Percentiles rank a stretch among this genome's conserved stretches.
These are phyloP conservation scores for Hippocampus abdominalis DNA, from an alignment of 2,113 vertebrate genomes.

Conservation along the genomic window DNA sequence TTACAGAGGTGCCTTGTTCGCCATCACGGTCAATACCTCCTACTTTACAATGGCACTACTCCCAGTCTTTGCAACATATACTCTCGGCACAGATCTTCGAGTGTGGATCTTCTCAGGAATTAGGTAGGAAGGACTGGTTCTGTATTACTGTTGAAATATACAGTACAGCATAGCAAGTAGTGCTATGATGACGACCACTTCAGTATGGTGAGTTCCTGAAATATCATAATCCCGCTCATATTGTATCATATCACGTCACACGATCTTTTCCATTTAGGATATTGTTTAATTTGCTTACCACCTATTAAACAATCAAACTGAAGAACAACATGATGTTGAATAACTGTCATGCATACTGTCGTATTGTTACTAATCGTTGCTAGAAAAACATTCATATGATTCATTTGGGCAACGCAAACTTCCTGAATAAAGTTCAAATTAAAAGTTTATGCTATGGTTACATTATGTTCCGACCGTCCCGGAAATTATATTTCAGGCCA, in stretches of 20 bases:
- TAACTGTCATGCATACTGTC: too few relatives aligned
- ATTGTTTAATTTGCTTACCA: background rate
- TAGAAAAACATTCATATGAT: background rate
- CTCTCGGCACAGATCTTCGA: constrained; percentile 29
- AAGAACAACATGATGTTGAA: background rate
- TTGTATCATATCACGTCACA: background rate
- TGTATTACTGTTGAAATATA: constrained; percentile 13
- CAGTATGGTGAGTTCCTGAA: background rate
- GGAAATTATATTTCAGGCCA: too few relatives aligned
- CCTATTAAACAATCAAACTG: background rate
- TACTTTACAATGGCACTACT: constrained; percentile 64
- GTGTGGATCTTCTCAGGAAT: constrained; percentile 33
- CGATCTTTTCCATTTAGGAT: background rate
- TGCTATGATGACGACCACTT: too few relatives aligned
- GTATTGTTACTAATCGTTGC: too few relatives aligned
- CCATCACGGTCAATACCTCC: constrained; percentile 71
- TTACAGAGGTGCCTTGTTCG: constrained; percentile 69
- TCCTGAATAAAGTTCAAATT: background rate
- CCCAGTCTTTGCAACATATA: constrained; percentile 43
- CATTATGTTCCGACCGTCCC: too few relatives aligned
- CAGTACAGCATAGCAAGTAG: background rate
- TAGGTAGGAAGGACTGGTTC: constrained; percentile 21
- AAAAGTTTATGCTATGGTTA: background rate
- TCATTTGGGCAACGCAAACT: background rate
- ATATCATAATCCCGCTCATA: background rate